Evolutionary conservation across 2,888 invertebrate species (phyloP).

Genomic region (Tyria jacobaeae): DNA sequence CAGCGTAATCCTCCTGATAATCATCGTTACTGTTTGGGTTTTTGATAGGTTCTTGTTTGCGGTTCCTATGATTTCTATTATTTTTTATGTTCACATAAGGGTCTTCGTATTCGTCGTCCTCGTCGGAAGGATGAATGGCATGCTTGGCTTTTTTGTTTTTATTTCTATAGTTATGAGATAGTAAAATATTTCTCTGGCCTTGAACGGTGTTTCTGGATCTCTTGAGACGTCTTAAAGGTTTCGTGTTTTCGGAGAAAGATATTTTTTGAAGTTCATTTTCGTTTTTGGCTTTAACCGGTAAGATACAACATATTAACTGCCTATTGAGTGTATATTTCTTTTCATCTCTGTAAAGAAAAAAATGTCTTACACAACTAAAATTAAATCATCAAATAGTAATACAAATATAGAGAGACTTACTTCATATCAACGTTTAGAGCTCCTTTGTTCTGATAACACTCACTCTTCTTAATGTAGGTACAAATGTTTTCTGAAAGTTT

Average conservation of each 20-base stretch:
- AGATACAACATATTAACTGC: constrained; percentile 40
- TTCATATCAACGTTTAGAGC: constrained; percentile 43
- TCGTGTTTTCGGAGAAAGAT: constrained; percentile 28
- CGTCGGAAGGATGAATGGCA: constrained; percentile 49
- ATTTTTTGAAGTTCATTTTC: constrained; percentile 25
- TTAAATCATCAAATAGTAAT: background rate
- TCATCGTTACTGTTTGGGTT: constrained; percentile 59
- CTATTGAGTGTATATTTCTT: constrained; percentile 54
- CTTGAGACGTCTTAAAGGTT: constrained; percentile 34
- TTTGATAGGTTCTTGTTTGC: constrained; percentile 41
- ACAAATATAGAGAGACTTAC: constrained; percentile 10
- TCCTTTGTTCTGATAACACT: constrained; percentile 64
- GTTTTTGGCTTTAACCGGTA: constrained; percentile 27
- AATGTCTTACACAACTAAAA: background rate
- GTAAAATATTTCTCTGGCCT: constrained; percentile 67
- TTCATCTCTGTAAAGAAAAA: constrained; percentile 47
- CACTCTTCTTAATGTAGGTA: constrained; percentile 62
- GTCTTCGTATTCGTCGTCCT: constrained; percentile 66
- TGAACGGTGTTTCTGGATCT: constrained; percentile 51
- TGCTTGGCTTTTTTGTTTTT: constrained; percentile 49
- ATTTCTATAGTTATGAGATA: constrained; percentile 57
- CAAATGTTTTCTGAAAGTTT: constrained; percentile 64
- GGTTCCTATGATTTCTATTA: constrained; percentile 55
- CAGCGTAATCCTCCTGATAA: constrained; percentile 67
- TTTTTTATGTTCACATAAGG: constrained; percentile 81